These are phyloP conservation scores for Lasioglossum oenotherae DNA, from an alignment of 2,888 invertebrate species.

Conservation along the genomic window DNA sequence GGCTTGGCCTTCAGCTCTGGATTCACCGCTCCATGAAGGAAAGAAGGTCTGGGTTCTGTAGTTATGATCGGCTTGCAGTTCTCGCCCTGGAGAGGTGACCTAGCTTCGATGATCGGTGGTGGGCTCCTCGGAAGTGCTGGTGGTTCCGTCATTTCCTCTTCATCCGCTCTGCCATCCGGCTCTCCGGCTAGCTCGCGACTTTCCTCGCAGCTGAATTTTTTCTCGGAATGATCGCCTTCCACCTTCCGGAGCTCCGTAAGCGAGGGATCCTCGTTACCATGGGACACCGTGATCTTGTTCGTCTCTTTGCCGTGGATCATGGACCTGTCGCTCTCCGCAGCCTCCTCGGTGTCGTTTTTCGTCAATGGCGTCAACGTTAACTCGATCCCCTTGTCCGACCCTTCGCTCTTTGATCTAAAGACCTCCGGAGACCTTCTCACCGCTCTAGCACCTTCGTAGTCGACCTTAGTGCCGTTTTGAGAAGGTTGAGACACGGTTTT, in stretches of 20 bases:
- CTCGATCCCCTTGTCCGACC: constrained; percentile 67
- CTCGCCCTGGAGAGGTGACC: constrained; percentile 43
- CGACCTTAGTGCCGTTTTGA: constrained; percentile 35
- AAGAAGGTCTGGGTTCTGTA: constrained; percentile 88
- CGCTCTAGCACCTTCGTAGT: constrained; percentile 45
- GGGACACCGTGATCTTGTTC: constrained; percentile 59
- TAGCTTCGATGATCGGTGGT: constrained; percentile 86
- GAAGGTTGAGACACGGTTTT: constrained; percentile 63
- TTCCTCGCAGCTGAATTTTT: constrained; percentile 84
- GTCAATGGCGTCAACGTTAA: constrained; percentile 79
- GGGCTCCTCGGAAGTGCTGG: constrained; percentile 90
- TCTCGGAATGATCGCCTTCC: constrained; percentile 73
- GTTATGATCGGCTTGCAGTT: constrained; percentile 54
- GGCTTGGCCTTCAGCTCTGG: constrained; percentile 86
- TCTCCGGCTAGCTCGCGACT: constrained; percentile 93
- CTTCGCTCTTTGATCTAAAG: constrained; percentile 44
- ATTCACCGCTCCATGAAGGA: constrained; percentile 89
- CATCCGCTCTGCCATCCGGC: constrained; percentile 94
- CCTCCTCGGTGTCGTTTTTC: constrained; percentile 80
- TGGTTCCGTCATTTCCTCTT: constrained; percentile 89
- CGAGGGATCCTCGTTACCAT: constrained; percentile 53
- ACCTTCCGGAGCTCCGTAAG: constrained; percentile 70
- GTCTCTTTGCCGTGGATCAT: constrained; percentile 62
- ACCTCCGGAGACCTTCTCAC: constrained; percentile 35
- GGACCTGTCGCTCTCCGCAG: constrained; percentile 62